Percentiles rank a stretch among this genome's conserved stretches.
Conservation (phyloP, 2,797 vertebrate species). For the Eulemur coronatus region DNA sequence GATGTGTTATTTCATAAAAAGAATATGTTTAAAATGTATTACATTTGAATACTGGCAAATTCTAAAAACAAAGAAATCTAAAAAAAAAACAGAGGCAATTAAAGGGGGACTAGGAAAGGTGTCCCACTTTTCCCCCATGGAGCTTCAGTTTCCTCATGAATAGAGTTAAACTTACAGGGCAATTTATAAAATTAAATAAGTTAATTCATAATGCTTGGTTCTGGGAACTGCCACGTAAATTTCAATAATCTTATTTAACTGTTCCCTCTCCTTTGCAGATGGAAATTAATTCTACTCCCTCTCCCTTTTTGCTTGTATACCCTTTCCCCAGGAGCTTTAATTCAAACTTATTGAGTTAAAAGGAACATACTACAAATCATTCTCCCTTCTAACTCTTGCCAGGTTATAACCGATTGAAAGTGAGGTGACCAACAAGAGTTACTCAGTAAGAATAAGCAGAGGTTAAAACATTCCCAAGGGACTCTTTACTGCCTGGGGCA, state of each 20-base stretch:
- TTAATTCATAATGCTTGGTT: background rate
- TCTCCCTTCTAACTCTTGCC: background rate
- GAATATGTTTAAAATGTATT: background rate
- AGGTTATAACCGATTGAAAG: background rate
- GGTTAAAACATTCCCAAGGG: background rate
- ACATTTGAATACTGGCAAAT: background rate
- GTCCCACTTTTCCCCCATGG: background rate
- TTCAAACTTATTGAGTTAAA: constrained; percentile 10
- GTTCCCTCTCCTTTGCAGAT: background rate
- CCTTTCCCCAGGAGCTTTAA: background rate
- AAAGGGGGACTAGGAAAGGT: background rate
- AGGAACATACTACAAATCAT: background rate
- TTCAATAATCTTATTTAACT: background rate
- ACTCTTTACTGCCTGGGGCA: background rate
- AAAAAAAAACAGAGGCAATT: constrained; percentile 1
- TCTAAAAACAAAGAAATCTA: background rate
- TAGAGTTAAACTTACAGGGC: background rate
- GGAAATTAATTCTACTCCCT: background rate
- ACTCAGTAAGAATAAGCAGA: background rate
- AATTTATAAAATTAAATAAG: background rate
- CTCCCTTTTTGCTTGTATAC: background rate
- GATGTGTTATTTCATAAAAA: background rate
- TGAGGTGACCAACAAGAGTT: background rate
- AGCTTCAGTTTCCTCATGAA: background rate
- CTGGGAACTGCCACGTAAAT: background rate